Evolutionary conservation across 2,797 vertebrate genomes (phyloP).

Genomic region (Eulemur rubriventer): DNA sequence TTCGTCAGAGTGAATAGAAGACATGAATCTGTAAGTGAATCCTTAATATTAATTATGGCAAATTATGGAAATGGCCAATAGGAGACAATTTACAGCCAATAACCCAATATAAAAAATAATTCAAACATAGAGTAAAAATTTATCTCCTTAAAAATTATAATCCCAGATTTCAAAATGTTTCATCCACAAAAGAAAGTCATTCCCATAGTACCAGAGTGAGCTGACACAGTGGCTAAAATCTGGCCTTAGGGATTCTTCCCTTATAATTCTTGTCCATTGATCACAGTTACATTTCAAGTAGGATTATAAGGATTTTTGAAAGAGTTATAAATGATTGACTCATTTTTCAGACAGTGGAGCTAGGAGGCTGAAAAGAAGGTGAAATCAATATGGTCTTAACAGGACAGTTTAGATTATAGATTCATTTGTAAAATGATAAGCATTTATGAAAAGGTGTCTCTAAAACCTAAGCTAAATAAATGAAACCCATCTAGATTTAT

Average conservation of each 20-base stretch:
- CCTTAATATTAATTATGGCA: background rate
- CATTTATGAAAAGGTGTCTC: background rate
- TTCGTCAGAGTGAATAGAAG: background rate
- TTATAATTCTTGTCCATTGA: background rate
- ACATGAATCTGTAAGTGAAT: background rate
- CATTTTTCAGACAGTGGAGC: background rate
- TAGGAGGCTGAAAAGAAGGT: background rate
- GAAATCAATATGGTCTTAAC: background rate
- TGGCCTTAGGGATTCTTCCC: background rate
- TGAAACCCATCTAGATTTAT: background rate
- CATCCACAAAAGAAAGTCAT: background rate
- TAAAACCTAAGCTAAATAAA: constrained; percentile 18
- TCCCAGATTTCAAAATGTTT: background rate
- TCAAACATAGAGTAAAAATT: background rate
- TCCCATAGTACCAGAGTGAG: background rate
- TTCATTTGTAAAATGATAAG: background rate
- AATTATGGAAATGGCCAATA: background rate
- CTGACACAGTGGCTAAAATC: background rate
- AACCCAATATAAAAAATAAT: background rate
- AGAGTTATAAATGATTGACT: background rate
- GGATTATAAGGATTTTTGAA: background rate
- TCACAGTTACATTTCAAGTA: background rate
- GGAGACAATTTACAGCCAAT: background rate
- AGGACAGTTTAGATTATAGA: background rate
- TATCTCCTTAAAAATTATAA: constrained; percentile 9